A percentile compares a stretch with the other conserved stretches of the same genome.
Evolutionary conservation across 2,113 vertebrate genomes (phyloP).

Genomic region (Poeciliopsis occidentalis): DNA sequence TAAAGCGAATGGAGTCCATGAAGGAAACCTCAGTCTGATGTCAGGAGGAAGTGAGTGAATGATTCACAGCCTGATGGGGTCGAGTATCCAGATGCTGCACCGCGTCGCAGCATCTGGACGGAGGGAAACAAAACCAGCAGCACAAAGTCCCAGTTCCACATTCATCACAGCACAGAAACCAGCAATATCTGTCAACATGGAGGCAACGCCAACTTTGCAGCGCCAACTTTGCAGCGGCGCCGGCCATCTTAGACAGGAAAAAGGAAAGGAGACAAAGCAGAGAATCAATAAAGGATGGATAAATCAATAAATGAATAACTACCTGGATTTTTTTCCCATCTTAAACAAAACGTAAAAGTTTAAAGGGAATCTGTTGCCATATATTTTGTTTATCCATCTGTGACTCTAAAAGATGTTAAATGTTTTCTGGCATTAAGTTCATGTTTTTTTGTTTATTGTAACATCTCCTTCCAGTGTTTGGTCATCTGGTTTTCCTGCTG

Average conservation of each 20-base stretch:
- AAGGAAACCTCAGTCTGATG: constrained; percentile 17
- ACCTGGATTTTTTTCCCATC: no score
- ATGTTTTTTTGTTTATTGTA: no score
- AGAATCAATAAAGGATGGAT: background rate
- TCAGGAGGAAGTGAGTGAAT: constrained; percentile 28
- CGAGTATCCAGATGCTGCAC: constrained; percentile 22
- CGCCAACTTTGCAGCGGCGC: constrained; percentile 3
- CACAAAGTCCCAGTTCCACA: constrained; percentile 17
- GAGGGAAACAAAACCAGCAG: constrained; percentile 54
- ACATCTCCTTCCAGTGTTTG: no score
- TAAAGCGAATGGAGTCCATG: constrained; percentile 1
- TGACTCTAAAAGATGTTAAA: no score
- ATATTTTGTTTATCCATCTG: no score
- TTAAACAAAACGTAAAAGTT: background rate
- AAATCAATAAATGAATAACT: no score
- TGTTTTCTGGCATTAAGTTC: no score
- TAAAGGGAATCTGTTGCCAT: background rate
- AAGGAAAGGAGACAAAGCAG: background rate
- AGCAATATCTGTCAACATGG: constrained; percentile 35
- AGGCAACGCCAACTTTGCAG: background rate
- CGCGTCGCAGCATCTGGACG: constrained; percentile 32
- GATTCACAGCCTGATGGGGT: constrained; percentile 50
- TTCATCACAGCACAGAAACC: constrained; percentile 28
- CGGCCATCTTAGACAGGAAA: background rate
- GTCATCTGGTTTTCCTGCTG: no score